phyloP scores from a whole-genome alignment of 2,113 vertebrate genomes.

The Ailuropoda melanoleuca region DNA sequence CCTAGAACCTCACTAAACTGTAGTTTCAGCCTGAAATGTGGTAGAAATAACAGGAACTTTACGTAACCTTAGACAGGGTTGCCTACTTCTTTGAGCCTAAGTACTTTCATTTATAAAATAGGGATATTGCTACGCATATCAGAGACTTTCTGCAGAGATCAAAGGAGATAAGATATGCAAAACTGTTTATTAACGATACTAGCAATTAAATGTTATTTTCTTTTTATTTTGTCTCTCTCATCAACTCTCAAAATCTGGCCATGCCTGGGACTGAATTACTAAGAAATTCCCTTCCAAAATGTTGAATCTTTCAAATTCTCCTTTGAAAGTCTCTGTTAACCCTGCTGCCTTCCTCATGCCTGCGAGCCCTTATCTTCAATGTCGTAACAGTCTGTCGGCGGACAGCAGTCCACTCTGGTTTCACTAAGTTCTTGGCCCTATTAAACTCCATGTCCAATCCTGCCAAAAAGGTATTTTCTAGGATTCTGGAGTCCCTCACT shows the following conservation, averaged over 20 bases:
- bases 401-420: neutral
- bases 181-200: neutral
- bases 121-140: neutral
- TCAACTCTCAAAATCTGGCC: neutral
- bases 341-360: neutral
- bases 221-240: neutral
- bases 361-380: neutral
- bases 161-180: neutral
- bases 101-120: neutral
- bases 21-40: neutral
- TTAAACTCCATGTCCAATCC: neutral
- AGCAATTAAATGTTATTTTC: neutral
- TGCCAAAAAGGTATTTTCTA: neutral
- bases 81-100: neutral
- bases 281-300: neutral
- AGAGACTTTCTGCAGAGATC: neutral
- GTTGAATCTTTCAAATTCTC: neutral
- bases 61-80: neutral
- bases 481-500: fast-evolving
- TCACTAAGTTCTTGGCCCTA: neutral
- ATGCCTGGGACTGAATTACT: neutral
- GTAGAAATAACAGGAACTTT: neutral
- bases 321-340: neutral
- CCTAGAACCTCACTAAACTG: neutral
- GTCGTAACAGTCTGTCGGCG: too few relatives aligned